These are phyloP conservation scores for Aleiodes leptofemur DNA, from an alignment of 2,888 invertebrate species.

Conservation along the genomic window DNA sequence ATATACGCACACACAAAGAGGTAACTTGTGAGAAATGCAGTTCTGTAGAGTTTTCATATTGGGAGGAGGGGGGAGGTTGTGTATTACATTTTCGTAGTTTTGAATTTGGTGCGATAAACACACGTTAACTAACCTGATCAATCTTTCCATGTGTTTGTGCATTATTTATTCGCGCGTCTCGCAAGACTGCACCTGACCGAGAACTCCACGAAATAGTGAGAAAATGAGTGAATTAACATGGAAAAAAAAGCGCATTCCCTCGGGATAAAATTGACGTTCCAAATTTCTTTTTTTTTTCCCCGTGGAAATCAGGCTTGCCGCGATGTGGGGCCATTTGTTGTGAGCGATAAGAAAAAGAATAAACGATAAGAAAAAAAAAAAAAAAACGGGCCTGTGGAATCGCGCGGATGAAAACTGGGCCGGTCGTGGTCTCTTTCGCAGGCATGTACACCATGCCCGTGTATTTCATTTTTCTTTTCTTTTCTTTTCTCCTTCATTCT, in stretches of 20 bases:
- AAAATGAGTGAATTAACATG: too few relatives aligned
- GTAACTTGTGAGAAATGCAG: constrained; percentile 38
- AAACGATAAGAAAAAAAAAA: background rate
- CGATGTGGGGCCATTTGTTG: constrained; percentile 25
- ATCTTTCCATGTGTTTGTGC: constrained; percentile 7
- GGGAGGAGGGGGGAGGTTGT: background rate
- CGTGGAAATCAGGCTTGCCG: background rate
- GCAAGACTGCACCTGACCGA: constrained; percentile 31
- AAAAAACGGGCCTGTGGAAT: constrained; percentile 39
- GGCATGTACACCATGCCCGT: constrained; percentile 31
- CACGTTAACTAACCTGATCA: constrained; percentile 2
- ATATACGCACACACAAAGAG: background rate
- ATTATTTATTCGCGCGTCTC: constrained; percentile 15
- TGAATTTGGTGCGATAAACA: constrained; percentile 30
- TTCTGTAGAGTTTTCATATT: constrained; percentile 7
- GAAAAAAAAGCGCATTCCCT: too few relatives aligned
- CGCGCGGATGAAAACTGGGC: constrained; percentile 44
- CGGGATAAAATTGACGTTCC: constrained; percentile 5
- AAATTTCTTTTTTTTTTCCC: constrained; percentile 24
- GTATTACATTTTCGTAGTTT: constrained; percentile 6
- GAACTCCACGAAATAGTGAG: too few relatives aligned
- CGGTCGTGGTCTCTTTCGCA: constrained; percentile 39
- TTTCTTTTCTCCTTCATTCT: constrained; percentile 27
- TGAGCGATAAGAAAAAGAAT: constrained; percentile 11
- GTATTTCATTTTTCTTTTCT: constrained; percentile 33